A percentile compares a stretch with the other conserved stretches of the same genome.
Conservation (phyloP, 1,140 invertebrate species). For the Lepidotrigona ventralis region DNA sequence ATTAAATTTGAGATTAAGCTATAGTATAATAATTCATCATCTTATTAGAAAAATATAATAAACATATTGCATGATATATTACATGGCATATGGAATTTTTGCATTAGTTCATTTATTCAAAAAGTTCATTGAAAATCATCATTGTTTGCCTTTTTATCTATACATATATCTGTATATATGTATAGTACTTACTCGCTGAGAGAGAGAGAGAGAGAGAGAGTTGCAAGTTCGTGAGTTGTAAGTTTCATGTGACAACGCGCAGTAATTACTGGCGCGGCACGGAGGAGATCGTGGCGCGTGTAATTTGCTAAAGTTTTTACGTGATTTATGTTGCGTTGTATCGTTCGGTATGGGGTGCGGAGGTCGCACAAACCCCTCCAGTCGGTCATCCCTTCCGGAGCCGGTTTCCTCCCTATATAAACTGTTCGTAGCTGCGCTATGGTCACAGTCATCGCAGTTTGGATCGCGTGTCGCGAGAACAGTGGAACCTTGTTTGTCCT, state of each 20-base stretch:
- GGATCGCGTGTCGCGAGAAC: slow-evolving; percentile 74
- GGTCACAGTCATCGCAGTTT: slow-evolving; percentile 73
- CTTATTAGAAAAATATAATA: not conserved
- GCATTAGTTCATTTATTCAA: not conserved
- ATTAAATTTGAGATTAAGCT: not conserved
- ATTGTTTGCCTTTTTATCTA: not conserved
- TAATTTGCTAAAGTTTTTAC: slow-evolving; percentile 47
- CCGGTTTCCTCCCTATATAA: slow-evolving; percentile 67
- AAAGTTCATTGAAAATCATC: not conserved
- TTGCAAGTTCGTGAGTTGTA: not conserved
- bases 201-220: not conserved
- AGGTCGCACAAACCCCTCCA: slow-evolving; percentile 56
- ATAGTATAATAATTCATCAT: not conserved
- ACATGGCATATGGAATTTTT: not conserved
- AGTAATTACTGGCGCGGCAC: slow-evolving; percentile 42
- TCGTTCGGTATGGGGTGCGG: slow-evolving; percentile 61
- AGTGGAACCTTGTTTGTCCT: slow-evolving; percentile 62
- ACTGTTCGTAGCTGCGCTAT: slow-evolving; percentile 73
- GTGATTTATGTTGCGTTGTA: slow-evolving; percentile 59
- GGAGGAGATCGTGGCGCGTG: slow-evolving; percentile 43
- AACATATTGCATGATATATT: not conserved
- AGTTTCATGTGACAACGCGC: slow-evolving; percentile 26
- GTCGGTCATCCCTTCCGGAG: slow-evolving; percentile 58
- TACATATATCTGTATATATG: not conserved
- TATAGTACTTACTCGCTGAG: not conserved